These are phyloP conservation scores for Fabriciana adippe DNA, from an alignment of 2,888 invertebrate genomes.

Conservation along the genomic window DNA sequence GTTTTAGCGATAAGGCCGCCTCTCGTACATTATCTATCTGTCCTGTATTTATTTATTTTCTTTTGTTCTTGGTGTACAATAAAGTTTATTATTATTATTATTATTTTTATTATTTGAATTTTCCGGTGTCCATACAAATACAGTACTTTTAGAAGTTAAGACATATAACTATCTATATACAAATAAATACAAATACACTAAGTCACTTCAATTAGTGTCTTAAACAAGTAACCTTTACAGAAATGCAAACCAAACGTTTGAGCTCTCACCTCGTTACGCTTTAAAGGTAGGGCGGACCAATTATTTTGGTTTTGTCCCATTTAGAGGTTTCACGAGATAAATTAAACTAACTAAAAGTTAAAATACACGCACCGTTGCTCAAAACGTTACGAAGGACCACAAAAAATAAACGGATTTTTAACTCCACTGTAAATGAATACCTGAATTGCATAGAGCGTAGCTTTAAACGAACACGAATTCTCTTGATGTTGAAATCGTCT, in stretches of 20 bases:
- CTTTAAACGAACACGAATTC: neutral
- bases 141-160: neutral
- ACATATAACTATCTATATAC: neutral
- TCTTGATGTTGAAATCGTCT: no score
- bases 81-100: no score
- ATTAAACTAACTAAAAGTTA: constrained; percentile 33
- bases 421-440: constrained; percentile 12
- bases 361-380: constrained; percentile 31
- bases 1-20: no score
- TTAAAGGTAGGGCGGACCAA: constrained; percentile 8
- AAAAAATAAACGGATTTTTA: constrained; percentile 21
- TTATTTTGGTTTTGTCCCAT: constrained; percentile 3
- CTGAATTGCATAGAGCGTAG: constrained; percentile 4
- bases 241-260: constrained; percentile 11
- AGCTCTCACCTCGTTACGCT: constrained; percentile 4
- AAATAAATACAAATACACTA: neutral
- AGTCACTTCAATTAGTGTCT: neutral
- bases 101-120: no score
- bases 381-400: constrained; percentile 24
- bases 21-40: no score
- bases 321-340: constrained; percentile 12
- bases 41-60: no score
- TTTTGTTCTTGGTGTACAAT: no score
- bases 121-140: no score
- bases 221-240: neutral